phyloP scores from a whole-genome alignment of 2,888 invertebrate species.

The Alentia gelatinosa region DNA sequence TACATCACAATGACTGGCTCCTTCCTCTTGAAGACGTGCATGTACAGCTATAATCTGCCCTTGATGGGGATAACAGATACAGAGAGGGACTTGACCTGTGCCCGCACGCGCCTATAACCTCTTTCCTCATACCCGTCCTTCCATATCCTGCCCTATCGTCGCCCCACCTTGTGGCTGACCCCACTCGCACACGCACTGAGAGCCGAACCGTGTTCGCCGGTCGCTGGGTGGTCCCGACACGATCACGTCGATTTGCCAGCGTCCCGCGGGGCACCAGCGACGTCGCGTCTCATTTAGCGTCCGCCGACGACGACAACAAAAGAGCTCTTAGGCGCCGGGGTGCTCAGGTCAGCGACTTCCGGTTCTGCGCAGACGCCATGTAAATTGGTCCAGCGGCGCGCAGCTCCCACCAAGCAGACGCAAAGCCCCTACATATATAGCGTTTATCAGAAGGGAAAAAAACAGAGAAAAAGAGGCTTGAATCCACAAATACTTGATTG shows the following conservation, averaged over 20 bases:
- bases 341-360: constrained; percentile 10
- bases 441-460: not conserved
- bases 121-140: not conserved
- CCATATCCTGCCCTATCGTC: not conserved
- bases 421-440: not conserved
- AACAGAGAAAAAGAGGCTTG: not conserved
- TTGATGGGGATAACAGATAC: not conserved
- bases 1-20: no score
- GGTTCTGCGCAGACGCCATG: not conserved
- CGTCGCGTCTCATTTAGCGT: constrained; percentile 24
- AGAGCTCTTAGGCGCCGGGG: constrained; percentile 7
- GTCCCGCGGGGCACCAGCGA: not conserved
- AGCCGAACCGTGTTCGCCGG: constrained; percentile 4
- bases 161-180: not conserved
- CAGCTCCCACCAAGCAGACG: not conserved
- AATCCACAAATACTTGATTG: not conserved
- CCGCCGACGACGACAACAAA: constrained; percentile 7
- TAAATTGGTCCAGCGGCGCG: not conserved
- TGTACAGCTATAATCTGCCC: not conserved
- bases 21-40: no score
- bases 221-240: not conserved
- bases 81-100: not conserved
- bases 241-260: constrained; percentile 25
- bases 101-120: not conserved
- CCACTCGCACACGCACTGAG: not conserved